Percentiles rank a stretch among this genome's conserved stretches.
phyloP scores from a whole-genome alignment of 2,888 invertebrate genomes.

The Cybosia mesomella region DNA sequence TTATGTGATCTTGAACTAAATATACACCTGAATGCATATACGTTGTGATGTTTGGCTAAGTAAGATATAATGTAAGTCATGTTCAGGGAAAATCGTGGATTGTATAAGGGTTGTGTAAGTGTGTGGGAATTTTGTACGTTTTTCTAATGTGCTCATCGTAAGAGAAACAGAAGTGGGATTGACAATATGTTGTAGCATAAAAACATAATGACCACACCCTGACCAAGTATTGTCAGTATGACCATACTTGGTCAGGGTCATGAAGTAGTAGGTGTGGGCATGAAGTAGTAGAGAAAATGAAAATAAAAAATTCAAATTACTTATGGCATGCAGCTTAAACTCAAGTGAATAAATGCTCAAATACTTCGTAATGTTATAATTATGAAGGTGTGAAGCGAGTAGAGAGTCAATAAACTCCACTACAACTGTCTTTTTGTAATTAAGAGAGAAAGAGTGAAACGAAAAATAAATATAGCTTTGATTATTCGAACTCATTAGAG shows the following conservation, averaged over 20 bases:
- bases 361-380: neutral
- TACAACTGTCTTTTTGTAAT: no score
- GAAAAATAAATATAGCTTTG: no score
- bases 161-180: conserved; percentile 32
- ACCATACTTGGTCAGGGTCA: no score
- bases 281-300: no score
- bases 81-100: conserved; percentile 68
- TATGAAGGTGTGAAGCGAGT: neutral
- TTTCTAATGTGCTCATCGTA: conserved; percentile 51
- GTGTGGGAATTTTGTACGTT: conserved; percentile 65
- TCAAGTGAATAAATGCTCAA: neutral
- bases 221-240: neutral
- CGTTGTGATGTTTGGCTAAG: conserved; percentile 82
- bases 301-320: neutral
- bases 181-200: conserved; percentile 17
- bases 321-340: neutral
- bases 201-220: neutral
- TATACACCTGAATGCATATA: conserved; percentile 62
- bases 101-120: conserved; percentile 43
- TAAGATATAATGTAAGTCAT: conserved; percentile 81
- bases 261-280: no score
- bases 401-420: no score
- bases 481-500: no score
- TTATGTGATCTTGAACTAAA: conserved; percentile 48
- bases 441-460: no score